Evolutionary conservation across 2,797 vertebrate genomes (phyloP).

Genomic region (Rhynchotus rufescens): DNA sequence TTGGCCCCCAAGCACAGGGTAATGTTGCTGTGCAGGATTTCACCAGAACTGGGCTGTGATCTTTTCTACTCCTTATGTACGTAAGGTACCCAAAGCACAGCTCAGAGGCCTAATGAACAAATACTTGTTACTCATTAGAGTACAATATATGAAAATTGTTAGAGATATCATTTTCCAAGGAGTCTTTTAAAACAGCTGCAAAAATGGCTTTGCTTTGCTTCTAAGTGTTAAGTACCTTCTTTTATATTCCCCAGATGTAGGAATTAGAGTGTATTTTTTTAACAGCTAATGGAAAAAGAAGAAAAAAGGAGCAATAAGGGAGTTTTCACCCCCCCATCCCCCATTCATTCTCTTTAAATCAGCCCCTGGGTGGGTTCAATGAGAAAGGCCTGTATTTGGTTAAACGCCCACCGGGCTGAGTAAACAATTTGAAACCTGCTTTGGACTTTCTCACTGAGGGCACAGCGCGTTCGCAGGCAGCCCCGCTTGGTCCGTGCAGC

Average conservation of each 20-base stretch:
- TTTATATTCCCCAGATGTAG: not conserved
- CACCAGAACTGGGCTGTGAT: not conserved
- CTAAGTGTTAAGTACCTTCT: not conserved
- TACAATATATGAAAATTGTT: not conserved
- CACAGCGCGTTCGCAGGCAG: not conserved
- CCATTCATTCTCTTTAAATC: not conserved
- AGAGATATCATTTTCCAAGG: not conserved
- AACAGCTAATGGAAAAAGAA: not conserved
- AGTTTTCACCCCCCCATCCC: not conserved
- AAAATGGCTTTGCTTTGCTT: not conserved
- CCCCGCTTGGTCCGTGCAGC: not conserved
- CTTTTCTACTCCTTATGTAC: not conserved
- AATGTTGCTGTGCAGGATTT: not conserved
- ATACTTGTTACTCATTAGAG: not conserved
- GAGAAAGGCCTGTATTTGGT: slow-evolving; percentile 76
- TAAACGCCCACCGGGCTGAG: slow-evolving; percentile 82
- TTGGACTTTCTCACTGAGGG: slow-evolving; percentile 76
- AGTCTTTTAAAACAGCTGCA: not conserved
- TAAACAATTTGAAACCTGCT: slow-evolving; percentile 72
- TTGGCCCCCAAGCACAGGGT: not conserved
- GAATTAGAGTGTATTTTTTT: not conserved
- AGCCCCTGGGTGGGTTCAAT: not conserved
- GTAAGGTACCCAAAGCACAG: fast-evolving
- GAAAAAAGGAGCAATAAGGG: fast-evolving
- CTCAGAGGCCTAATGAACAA: not conserved